These are phyloP conservation scores for Pangasius djambal DNA, from an alignment of 2,797 vertebrate species.

Conservation along the genomic window DNA sequence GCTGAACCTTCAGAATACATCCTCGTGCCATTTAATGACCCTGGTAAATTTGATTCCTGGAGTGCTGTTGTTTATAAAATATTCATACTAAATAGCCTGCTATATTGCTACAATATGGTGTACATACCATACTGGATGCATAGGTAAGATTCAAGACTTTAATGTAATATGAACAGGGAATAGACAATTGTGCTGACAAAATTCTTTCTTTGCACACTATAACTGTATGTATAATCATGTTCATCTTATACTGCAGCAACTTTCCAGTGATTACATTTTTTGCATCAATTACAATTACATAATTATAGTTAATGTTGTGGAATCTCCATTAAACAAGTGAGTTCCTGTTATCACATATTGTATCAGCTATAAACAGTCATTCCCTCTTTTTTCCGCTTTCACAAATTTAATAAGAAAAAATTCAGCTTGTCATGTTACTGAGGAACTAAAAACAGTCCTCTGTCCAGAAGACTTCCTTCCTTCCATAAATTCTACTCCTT, in stretches of 20 bases:
- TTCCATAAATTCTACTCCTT: neutral
- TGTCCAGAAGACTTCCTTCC: neutral
- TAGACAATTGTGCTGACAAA: neutral
- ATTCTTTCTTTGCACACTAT: neutral
- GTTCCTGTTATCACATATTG: neutral
- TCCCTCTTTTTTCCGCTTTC: neutral
- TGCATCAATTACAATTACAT: neutral
- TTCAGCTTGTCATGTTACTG: neutral
- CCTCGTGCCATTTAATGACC: constrained; percentile 59
- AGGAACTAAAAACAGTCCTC: neutral
- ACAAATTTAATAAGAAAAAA: neutral
- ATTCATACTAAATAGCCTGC: too few species aligned
- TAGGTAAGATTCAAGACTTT: too few species aligned
- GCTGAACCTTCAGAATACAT: constrained; percentile 48
- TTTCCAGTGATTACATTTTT: neutral
- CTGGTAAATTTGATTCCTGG: constrained; percentile 27
- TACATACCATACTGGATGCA: neutral
- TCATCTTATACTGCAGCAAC: neutral
- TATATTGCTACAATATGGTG: neutral
- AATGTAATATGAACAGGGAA: neutral
- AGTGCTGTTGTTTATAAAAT: neutral
- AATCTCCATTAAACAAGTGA: neutral
- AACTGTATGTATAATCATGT: neutral
- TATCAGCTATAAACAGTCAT: too few species aligned
- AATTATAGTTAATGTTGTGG: neutral